Conservation (phyloP, 2,888 invertebrate species). For the Mesorhabditis belari region DNA sequence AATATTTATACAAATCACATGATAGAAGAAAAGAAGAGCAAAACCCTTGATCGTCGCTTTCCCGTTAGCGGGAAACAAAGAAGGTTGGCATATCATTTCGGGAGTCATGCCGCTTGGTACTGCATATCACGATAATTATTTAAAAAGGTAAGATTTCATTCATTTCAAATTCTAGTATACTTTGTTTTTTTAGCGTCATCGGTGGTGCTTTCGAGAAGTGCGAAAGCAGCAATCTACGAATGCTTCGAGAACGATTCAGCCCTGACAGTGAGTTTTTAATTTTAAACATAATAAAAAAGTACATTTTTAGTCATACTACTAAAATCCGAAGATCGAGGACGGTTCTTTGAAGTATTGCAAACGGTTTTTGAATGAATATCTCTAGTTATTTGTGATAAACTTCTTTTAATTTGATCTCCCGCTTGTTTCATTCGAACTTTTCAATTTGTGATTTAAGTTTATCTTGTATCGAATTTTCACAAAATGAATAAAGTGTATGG, state of each 20-base stretch:
- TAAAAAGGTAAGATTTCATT: constrained; percentile 19
- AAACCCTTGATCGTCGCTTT: constrained; percentile 30
- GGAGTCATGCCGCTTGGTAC: constrained; percentile 35
- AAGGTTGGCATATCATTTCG: constrained; percentile 28
- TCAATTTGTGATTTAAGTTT: too few species aligned
- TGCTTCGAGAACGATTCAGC: constrained; percentile 21
- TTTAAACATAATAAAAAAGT: not conserved
- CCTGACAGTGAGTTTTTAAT: constrained; percentile 13
- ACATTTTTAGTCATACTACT: constrained; percentile 21
- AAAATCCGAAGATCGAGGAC: constrained; percentile 23
- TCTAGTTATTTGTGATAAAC: too few species aligned
- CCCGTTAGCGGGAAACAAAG: constrained; percentile 14
- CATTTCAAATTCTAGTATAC: not conserved
- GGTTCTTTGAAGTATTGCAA: constrained; percentile 28
- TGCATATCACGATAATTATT: constrained; percentile 15
- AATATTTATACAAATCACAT: not conserved
- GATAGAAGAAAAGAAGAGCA: constrained; percentile 6
- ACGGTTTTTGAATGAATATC: constrained; percentile 12
- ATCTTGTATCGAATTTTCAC: too few species aligned
- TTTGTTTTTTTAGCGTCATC: constrained; percentile 20
- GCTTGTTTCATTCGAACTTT: too few species aligned
- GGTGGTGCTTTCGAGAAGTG: constrained; percentile 30
- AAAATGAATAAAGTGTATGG: too few species aligned
- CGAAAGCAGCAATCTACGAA: constrained; percentile 13
- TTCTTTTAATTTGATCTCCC: too few species aligned